Base-by-base conservation (phyloP, 2,113 vertebrate genomes). In the Gallinago paraguaiae region DNA sequence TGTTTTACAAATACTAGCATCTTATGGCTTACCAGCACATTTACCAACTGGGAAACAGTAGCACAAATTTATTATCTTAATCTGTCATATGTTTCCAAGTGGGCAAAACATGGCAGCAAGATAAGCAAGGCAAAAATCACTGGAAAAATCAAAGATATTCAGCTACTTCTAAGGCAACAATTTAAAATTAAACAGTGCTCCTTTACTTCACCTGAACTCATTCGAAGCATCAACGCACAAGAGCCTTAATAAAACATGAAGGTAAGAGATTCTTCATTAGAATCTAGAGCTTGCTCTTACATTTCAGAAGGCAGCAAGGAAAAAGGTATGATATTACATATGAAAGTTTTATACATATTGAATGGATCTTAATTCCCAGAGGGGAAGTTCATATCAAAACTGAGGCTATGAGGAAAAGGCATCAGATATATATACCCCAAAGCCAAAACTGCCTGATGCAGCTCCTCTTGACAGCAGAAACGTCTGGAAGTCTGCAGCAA, bases 321-420 rank as follows among this genome's bases (percentile, higher is more conserved):
- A 89, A 95, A 92, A 90, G 7, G 50, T n/a, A 64, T 10, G 63
- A 59, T 45, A 86, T 65, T 65, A 75, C 70, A 85, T 48, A 64
- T 88, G 63, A 94, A 96, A 79, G 23, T 91, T 95, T 95, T 70
- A 95, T 91, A 86, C 9, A 61, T 81, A 37, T 45, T 88, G 80
- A 94, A 96, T 59, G 75, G 76, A 77, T 72, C 50, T 82, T 33
- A 95, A 95, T 95, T 95, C 96, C 94, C 95, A 93, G 41, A 91
- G 68, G 93, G 45, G 59, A 77, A 59, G 9, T 90, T 92, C 88
- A 23, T 46, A 91, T 83, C 45, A 25, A 85, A 97, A 77, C 18
- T n/a, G 57, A 85, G 88, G 60, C 80, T 68, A 17, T 50, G 41
- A 96, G 61, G 51, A 95, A 97, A 94, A 24, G 45, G 75, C 41